phyloP scores from a whole-genome alignment of 2,888 invertebrate species.

The Pinctada fucata region DNA sequence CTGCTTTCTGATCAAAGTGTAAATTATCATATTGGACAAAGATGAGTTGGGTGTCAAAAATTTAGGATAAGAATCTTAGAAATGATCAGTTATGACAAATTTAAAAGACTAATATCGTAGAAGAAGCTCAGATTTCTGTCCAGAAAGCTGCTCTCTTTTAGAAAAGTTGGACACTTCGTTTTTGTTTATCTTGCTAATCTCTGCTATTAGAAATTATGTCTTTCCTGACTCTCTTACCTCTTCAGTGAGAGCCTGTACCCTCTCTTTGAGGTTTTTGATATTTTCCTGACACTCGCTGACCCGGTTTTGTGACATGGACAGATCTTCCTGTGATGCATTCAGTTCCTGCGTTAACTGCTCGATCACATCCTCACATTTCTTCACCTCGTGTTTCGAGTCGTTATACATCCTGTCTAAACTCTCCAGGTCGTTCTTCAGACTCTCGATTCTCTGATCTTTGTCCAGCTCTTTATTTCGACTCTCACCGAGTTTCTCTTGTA shows the following conservation, averaged over 20 bases:
- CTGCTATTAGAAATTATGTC: too few relatives aligned
- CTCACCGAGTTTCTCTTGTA: slow-evolving; percentile 70
- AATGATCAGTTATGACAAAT: too few relatives aligned
- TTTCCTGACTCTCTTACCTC: too few relatives aligned
- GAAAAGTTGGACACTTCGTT: too few relatives aligned
- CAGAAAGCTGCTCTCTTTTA: too few relatives aligned
- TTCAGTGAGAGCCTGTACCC: slow-evolving; percentile 61
- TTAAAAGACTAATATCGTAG: too few relatives aligned
- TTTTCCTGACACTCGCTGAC: slow-evolving; percentile 66
- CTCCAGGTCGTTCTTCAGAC: slow-evolving; percentile 65
- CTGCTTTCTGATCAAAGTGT: too few relatives aligned
- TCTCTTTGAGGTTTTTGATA: slow-evolving; percentile 64
- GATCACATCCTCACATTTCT: slow-evolving; percentile 72
- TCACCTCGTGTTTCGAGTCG: slow-evolving; percentile 67
- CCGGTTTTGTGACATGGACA: slow-evolving; percentile 64
- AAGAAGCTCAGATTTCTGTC: too few relatives aligned
- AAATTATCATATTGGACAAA: too few relatives aligned
- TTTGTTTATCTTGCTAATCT: too few relatives aligned
- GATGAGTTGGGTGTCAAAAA: too few relatives aligned
- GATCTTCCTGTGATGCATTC: slow-evolving; percentile 68
- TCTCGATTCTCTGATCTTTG: slow-evolving; percentile 65
- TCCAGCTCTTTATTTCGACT: slow-evolving; percentile 67
- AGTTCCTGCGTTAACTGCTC: slow-evolving; percentile 73
- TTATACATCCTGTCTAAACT: slow-evolving; percentile 65
- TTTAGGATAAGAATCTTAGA: too few relatives aligned